Percentiles rank a stretch among this genome's conserved stretches.
phyloP scores from a whole-genome alignment of 2,113 vertebrate genomes.

The Callionymus lyra region DNA sequence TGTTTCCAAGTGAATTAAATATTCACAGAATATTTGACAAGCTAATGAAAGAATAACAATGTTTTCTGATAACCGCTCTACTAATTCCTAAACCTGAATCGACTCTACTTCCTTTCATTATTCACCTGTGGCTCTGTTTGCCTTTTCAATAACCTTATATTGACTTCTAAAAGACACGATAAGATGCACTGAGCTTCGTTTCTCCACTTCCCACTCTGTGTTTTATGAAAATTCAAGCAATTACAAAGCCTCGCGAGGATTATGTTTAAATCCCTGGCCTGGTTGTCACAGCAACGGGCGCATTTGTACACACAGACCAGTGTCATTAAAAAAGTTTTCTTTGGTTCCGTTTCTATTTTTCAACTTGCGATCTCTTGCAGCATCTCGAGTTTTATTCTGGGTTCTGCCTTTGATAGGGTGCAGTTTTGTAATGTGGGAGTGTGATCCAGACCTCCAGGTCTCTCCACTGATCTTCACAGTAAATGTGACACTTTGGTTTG shows the following conservation, averaged over 20 bases:
- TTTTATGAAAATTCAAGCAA: conserved; percentile 5
- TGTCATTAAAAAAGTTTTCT: too few relatives aligned
- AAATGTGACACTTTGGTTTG: background rate
- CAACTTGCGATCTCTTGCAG: too few relatives aligned
- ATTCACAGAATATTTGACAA: too few relatives aligned
- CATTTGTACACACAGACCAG: background rate
- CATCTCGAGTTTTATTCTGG: too few relatives aligned
- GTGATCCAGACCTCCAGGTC: background rate
- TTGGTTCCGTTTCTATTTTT: too few relatives aligned
- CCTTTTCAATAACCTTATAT: conserved; percentile 8
- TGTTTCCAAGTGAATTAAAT: too few relatives aligned
- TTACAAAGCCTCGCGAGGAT: conserved; percentile 8
- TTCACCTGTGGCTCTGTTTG: conserved; percentile 19
- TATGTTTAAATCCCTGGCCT: conserved; percentile 8
- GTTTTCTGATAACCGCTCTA: too few relatives aligned
- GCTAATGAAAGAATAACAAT: too few relatives aligned
- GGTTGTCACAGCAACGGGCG: conserved; percentile 4
- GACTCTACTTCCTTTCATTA: conserved; percentile 3
- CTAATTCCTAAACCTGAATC: too few relatives aligned
- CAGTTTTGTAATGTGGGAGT: background rate
- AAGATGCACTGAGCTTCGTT: conserved; percentile 12
- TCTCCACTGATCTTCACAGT: background rate
- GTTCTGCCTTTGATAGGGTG: background rate
- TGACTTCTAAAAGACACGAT: conserved; percentile 11
- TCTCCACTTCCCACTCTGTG: background rate